Evolutionary conservation across 1,140 invertebrate genomes (phyloP), one percentile per base, ranked within the genome.

Genomic region (Hirudo medicinalis): DNA sequence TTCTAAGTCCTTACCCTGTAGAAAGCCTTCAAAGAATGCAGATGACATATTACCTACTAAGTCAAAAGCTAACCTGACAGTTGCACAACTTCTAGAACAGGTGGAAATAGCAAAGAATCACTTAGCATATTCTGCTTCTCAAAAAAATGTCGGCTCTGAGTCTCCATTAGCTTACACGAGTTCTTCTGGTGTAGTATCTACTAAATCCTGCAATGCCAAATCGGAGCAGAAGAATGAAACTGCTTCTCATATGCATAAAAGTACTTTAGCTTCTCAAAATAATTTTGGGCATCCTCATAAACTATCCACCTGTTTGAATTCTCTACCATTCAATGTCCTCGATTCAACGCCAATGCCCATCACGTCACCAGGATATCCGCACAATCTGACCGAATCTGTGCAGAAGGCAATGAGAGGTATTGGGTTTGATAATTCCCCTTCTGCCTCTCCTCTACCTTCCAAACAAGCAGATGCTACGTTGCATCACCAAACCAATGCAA

Each of bases 361-460:
- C 43, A 70, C 69, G 0, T 36, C 69, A 8, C 69, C 69, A 6
- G 49, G 69, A 25, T 70, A 70, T 22, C 69, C 69, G 1, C 69
- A 49, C 22, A 54, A 70, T 70, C 53, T 70, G 15, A 70, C 69
- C 6, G 69, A 70, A 70, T 70, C 69, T 53, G 69, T 70, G 6
- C 36, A 70, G 29, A 70, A 54, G n/a, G 69, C 29, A 22, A 70
- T 70, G 69, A 25, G 49, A 53, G 69, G 69, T 25, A 15, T 70
- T 13, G 69, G 53, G 6, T 49, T 70, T 70, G 43, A 70, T 53
- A 70, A 36, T 20, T 70, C 69, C 20, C 69, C 69, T 49, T 49
- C 69, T 22, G 15, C 43, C 49, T 70, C 69, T 8, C 69, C 69
- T n/a, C 29, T 63, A 15, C 57, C 57, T 25, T 25, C 57, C 11